Base-by-base conservation (phyloP, 2,888 invertebrate species). In the Temnothorax unifasciatus region DNA sequence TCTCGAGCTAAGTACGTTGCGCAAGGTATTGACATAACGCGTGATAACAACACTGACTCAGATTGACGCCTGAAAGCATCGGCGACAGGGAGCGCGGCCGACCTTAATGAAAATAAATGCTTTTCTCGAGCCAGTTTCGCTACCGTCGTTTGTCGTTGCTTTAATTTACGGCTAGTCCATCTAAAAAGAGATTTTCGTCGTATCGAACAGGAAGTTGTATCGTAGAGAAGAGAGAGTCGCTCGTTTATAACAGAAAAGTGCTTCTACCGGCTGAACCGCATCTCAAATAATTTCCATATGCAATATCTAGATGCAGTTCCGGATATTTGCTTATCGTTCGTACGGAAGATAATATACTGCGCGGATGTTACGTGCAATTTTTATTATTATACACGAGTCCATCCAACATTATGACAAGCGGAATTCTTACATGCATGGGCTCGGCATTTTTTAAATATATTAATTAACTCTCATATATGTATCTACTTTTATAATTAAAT, bases 31-130 rank as follows among this genome's bases (percentile, higher is more conserved):
- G 54, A 57, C 73, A 50, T 21, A 47, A 25, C 64, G 21, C 21
- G 9, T 81, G 83, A 66, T 69, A 81, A 77, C 83, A 64, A 87
- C 76, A 79, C 82, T 57, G 82, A 79, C 59, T 71, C 59, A 18
- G 68, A 82, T 69, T 50, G 69, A 74, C 82, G 52, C 54, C 47
- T 66, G 79, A 84, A 69, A 77, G 76, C 68, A 76, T 52, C 68
- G n/a, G 50, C 75, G 79, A 77, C 52, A 18, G 52, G 69, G 29
- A 76, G 61, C 75, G 50, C 63, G 66, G 47, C 9, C 44, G 61
- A 47, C 61, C 38, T 69, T 88, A 89, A 88, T 88, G 89, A 87
- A 87, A 89, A 88, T 81, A 66, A 87, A 85, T 71, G 87, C 73
- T 68, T 84, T 76, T 69, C 82, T 85, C 84, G 87, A 75, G 71